These are phyloP conservation scores for Plumapathes pennacea DNA, from an alignment of 92 coral and sea anemone genomes.

Conservation along the genomic window DNA sequence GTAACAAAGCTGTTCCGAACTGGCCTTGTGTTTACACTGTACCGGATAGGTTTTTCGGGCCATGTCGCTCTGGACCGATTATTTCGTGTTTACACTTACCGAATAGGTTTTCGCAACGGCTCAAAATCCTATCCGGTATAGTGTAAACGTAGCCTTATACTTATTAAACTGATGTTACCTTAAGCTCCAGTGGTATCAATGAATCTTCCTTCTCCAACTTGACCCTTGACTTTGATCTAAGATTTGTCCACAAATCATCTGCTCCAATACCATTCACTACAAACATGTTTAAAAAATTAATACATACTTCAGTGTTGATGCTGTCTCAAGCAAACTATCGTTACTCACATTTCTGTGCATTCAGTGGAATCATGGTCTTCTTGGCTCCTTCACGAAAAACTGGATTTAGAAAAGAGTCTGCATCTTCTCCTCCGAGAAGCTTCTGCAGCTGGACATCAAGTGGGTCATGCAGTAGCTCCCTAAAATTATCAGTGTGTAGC, in stretches of 20 bases:
- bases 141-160: no score
- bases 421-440: conserved; percentile 64
- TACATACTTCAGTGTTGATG: not conserved
- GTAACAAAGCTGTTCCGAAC: no score
- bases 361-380: conserved; percentile 77
- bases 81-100: no score
- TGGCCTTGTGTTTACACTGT: no score
- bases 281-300: not conserved
- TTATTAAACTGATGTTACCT: no score
- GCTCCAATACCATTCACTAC: conserved; percentile 78
- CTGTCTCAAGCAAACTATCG: not conserved
- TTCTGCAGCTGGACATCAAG: conserved; percentile 76
- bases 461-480: conserved; percentile 68
- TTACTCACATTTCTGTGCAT: conserved; percentile 14
- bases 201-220: conserved; percentile 80
- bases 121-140: no score
- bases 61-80: no score
- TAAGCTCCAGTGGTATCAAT: conserved; percentile 72
- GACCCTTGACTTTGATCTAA: conserved; percentile 70
- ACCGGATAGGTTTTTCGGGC: no score
- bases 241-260: conserved; percentile 74
- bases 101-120: no score
- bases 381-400: conserved; percentile 89
- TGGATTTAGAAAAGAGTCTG: conserved; percentile 79
- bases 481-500: conserved; percentile 67